Base-by-base conservation (phyloP, 2,888 invertebrate genomes). In the Hemithea aestivaria region DNA sequence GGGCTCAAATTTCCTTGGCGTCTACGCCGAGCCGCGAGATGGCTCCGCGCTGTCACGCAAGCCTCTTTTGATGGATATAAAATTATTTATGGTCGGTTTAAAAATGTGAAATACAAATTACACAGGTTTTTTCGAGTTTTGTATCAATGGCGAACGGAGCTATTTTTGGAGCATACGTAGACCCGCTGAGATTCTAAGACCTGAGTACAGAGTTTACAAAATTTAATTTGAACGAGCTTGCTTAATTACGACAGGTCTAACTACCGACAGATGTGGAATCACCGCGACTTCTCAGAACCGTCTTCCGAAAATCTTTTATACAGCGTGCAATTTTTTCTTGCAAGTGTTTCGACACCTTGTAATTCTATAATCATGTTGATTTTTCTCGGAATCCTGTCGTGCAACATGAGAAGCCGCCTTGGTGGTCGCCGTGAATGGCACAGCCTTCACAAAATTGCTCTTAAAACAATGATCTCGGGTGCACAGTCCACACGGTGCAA, bases 1-100 rank as follows among this genome's bases (percentile, higher is more conserved):
- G 78, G 65, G 67, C 75, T 84, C 82, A 65, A 73, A 75, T 84
- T 83, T 80, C 77, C 71, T 73, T 64, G 59, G 62, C 69, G 56
- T 55, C 30, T 70, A 58, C 67, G 54, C 60, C 63, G 9, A 10
- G 36, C 31, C 36, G 28, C 40, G 34, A 40, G 38, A 27, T 72
- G 53, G 66, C 72, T 73, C 63, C 62, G 66, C 63, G 68, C 69
- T 67, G 79, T 73, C 81, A 82, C 81, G 82, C 80, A 64, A 82
- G 63, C 67, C 66, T 66, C 62, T 59, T 70, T 68, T 70, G 68
- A 77, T 73, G 73, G 63, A 72, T 66, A 66, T 70, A 66, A 73
- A 73, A 74, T 72, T 75, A 73, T 74, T 70, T 68, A 74, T 64
- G 62, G 66, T 48, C 53, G 45, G 49, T 51, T 55, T 48, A 54